phyloP scores from a whole-genome alignment of 2,113 vertebrate species.

The Rhinoderma darwinii region DNA sequence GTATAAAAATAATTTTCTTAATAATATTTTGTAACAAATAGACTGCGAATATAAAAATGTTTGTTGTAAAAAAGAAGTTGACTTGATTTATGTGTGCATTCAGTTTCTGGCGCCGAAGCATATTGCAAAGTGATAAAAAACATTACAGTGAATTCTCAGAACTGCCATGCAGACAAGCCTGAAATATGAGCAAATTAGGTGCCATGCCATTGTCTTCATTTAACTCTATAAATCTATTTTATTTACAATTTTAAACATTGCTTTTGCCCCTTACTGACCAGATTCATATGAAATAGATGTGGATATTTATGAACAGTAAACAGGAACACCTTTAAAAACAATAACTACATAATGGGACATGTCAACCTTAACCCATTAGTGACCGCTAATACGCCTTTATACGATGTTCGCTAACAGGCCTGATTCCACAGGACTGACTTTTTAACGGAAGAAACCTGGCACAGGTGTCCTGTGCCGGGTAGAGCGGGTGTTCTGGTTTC shows the following conservation, averaged over 20 bases:
- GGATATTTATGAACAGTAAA: no score
- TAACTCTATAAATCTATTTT: not conserved
- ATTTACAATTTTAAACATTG: not conserved
- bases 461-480: no score
- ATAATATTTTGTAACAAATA: not conserved
- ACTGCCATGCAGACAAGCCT: not conserved
- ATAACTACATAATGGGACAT: no score
- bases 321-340: no score
- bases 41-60: not conserved
- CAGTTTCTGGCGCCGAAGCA: constrained; percentile 1
- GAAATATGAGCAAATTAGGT: not conserved
- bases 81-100: not conserved
- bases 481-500: no score
- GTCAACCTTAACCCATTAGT: no score
- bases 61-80: not conserved
- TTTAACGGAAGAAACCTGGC: no score
- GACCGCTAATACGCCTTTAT: no score
- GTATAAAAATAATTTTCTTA: not conserved
- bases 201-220: not conserved
- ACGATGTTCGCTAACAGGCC: no score
- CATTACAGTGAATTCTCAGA: not conserved
- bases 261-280: not conserved
- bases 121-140: constrained; percentile 1
- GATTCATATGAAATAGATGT: no score
- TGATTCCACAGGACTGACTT: no score